A percentile compares a stretch with the other conserved stretches of the same genome.
Evolutionary conservation across 2,113 vertebrate species (phyloP).

Genomic region (Gallinago jamesoni): DNA sequence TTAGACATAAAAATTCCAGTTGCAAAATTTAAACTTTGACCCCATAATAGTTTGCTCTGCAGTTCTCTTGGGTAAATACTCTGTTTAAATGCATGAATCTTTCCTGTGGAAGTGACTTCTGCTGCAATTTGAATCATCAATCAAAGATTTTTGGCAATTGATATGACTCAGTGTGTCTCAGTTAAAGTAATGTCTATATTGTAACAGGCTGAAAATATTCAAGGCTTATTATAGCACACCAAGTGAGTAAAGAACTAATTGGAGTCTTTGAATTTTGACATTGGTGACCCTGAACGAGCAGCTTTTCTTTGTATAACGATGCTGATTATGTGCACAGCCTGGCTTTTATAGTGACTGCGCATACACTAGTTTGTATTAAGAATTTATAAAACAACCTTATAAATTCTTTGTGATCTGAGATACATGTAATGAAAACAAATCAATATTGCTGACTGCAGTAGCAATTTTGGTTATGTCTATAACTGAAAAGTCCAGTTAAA

Average conservation of each 20-base stretch:
- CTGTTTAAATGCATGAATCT: slow-evolving; percentile 31
- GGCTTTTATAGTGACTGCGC: not conserved
- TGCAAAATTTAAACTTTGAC: slow-evolving; percentile 13
- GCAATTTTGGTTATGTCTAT: not conserved
- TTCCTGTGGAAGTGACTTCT: slow-evolving; percentile 5
- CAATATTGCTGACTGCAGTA: not conserved
- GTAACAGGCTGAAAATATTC: slow-evolving; percentile 4
- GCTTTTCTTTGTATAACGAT: not conserved
- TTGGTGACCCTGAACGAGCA: not conserved
- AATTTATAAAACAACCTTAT: not conserved
- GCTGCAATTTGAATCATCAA: slow-evolving; percentile 26
- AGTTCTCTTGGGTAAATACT: slow-evolving; percentile 17
- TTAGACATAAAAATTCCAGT: slow-evolving; percentile 32
- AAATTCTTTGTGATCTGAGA: slow-evolving; percentile 7
- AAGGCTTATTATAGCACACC: not conserved
- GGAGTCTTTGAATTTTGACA: slow-evolving; percentile 23
- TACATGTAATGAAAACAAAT: not conserved
- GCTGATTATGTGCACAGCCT: slow-evolving; percentile 23
- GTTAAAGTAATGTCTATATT: slow-evolving; percentile 15
- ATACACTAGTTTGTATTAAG: not conserved
- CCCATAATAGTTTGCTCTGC: not conserved
- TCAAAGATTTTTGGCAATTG: slow-evolving; percentile 37
- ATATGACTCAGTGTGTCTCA: not conserved
- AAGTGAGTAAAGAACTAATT: slow-evolving; percentile 34
- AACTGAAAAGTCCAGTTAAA: not conserved